Percentiles rank a stretch among this genome's conserved stretches.
Conservation (phyloP, 2,888 invertebrate species). For the Lasius fuliginosus region DNA sequence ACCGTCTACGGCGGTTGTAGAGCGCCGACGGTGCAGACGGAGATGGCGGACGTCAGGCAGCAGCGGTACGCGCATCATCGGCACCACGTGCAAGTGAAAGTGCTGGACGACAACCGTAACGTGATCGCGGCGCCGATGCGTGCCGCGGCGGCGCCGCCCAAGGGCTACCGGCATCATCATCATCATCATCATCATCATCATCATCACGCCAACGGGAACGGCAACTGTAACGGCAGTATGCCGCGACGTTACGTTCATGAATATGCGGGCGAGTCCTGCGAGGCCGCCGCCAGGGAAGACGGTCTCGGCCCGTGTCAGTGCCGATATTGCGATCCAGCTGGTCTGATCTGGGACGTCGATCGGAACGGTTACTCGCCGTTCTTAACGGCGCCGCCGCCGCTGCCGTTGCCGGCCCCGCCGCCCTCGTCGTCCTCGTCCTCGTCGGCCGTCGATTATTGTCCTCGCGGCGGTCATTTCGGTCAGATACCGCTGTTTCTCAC, state of each 20-base stretch:
- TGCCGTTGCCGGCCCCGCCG: neutral
- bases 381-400: constrained; percentile 85
- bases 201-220: constrained; percentile 69
- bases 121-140: constrained; percentile 77
- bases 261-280: constrained; percentile 73
- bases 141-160: constrained; percentile 52
- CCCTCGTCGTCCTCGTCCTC: constrained; percentile 18
- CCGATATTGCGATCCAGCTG: constrained; percentile 92
- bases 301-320: constrained; percentile 89
- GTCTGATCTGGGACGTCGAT: constrained; percentile 92
- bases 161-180: constrained; percentile 66
- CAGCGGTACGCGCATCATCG: constrained; percentile 83
- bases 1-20: constrained; percentile 76
- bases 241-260: constrained; percentile 71
- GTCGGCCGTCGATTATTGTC: constrained; percentile 58
- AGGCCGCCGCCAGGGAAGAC: constrained; percentile 76
- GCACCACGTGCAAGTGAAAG: constrained; percentile 87
- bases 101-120: constrained; percentile 86
- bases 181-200: constrained; percentile 19
- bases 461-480: constrained; percentile 60
- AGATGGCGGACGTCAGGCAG: constrained; percentile 84
- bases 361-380: constrained; percentile 88
- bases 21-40: constrained; percentile 82
- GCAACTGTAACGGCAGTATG: constrained; percentile 68
- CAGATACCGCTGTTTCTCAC: constrained; percentile 71